Percentiles rank a stretch among this genome's conserved stretches.
phyloP scores from a whole-genome alignment of 2,888 invertebrate genomes.

The Lasioglossum figueresi region DNA sequence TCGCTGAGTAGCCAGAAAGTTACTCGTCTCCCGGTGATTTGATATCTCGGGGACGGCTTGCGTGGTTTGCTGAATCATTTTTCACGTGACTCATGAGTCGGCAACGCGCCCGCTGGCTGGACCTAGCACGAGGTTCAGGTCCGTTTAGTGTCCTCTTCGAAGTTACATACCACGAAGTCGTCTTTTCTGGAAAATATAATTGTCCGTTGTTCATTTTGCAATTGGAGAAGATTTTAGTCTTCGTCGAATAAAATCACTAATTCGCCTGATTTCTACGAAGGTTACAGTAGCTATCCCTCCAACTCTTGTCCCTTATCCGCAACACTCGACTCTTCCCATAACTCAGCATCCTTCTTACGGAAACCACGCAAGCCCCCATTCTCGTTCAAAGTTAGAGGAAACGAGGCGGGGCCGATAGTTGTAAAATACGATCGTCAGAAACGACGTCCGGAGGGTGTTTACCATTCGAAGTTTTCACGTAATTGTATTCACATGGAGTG shows the following conservation, averaged over 20 bases:
- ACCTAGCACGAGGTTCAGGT: background rate
- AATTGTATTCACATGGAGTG: constrained; percentile 74
- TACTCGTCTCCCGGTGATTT: background rate
- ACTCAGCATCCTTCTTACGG: constrained; percentile 31
- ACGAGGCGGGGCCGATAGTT: constrained; percentile 50
- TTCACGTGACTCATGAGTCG: constrained; percentile 1
- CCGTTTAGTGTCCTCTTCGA: background rate
- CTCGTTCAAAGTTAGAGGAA: constrained; percentile 40
- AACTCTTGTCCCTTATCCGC: background rate
- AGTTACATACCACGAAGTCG: constrained; percentile 3
- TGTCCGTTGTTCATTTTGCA: background rate
- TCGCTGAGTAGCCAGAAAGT: constrained; percentile 19
- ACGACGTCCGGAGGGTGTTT: constrained; percentile 59
- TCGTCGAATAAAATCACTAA: background rate
- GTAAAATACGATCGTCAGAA: constrained; percentile 68
- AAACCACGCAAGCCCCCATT: constrained; percentile 17
- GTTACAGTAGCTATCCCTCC: background rate
- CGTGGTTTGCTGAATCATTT: background rate
- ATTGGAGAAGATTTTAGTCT: no score
- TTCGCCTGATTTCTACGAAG: background rate
- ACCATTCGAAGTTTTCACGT: constrained; percentile 56
- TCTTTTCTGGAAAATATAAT: background rate
- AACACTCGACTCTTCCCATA: background rate
- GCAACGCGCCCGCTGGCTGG: constrained; percentile 2
- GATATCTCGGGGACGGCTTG: background rate